Percentiles rank a stretch among this genome's conserved stretches.
phyloP scores from a whole-genome alignment of 1,140 invertebrate genomes.

The Drosophila asahinai region DNA sequence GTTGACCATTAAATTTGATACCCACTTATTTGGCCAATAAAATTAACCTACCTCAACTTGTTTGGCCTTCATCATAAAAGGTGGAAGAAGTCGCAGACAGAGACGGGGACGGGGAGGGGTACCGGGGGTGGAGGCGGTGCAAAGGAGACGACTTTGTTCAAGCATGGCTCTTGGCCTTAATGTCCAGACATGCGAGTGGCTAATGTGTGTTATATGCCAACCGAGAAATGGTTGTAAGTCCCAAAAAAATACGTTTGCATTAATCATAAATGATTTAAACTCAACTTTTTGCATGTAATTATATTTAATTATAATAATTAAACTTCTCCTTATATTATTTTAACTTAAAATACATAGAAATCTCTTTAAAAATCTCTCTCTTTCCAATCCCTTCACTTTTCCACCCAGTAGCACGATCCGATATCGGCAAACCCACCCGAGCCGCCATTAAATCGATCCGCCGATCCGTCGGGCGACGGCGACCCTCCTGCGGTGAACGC shows the following conservation, averaged over 20 bases:
- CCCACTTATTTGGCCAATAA: slow-evolving; percentile 84
- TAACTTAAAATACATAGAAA: neutral
- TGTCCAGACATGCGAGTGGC: slow-evolving; percentile 42
- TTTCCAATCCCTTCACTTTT: slow-evolving; percentile 11
- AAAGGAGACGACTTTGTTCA: slow-evolving; percentile 10
- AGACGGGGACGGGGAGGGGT: slow-evolving; percentile 5
- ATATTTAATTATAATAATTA: no score
- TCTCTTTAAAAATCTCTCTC: neutral
- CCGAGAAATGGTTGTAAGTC: neutral
- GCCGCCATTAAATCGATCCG: slow-evolving; percentile 4
- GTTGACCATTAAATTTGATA: slow-evolving; percentile 81
- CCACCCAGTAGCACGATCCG: slow-evolving; percentile 5
- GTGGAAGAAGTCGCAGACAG: slow-evolving; percentile 7
- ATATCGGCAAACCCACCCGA: neutral
- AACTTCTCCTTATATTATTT: no score
- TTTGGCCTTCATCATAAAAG: slow-evolving; percentile 53
- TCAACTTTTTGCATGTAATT: no score
- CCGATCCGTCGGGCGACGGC: neutral
- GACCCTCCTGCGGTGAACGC: slow-evolving; percentile 37
- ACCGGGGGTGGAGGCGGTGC: neutral
- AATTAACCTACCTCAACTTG: slow-evolving; percentile 83
- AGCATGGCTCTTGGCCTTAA: slow-evolving; percentile 23
- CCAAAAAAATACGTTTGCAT: no score
- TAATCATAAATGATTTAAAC: neutral
- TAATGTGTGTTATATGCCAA: slow-evolving; percentile 30